Conservation (phyloP, 2,797 vertebrate species). For the Micromesistius poutassou region DNA sequence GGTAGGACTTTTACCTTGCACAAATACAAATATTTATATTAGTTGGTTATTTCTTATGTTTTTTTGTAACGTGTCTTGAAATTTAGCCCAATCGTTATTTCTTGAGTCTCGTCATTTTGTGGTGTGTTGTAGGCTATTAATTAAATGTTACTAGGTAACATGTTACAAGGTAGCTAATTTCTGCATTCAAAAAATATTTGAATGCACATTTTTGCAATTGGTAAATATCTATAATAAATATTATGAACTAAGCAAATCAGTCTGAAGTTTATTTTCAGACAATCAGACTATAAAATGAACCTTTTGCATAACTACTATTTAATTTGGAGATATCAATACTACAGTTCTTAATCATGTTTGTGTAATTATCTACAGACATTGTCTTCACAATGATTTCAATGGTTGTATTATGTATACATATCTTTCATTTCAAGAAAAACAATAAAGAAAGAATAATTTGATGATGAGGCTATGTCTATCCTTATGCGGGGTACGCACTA, state of each 20-base stretch:
- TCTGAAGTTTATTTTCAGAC: neutral
- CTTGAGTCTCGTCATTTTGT: neutral
- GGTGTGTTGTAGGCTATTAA: neutral
- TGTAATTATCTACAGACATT: no score
- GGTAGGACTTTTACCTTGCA: constrained; percentile 36
- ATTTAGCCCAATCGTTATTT: neutral
- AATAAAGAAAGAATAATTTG: no score
- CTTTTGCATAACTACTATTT: no score
- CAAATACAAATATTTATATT: neutral
- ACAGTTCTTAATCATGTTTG: no score
- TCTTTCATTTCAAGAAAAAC: no score
- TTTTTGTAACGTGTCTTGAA: no score
- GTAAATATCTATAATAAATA: neutral
- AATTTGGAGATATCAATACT: no score
- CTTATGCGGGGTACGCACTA: no score
- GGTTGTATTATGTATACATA: no score
- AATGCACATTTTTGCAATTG: neutral
- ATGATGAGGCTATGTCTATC: no score
- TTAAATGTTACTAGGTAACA: neutral
- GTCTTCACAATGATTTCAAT: no score
- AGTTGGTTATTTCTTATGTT: neutral
- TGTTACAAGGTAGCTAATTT: neutral
- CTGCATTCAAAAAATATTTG: neutral
- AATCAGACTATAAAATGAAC: no score
- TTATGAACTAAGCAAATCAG: neutral